Conservation (phyloP, 1,140 invertebrate species). For the Drosophila arizonae region DNA sequence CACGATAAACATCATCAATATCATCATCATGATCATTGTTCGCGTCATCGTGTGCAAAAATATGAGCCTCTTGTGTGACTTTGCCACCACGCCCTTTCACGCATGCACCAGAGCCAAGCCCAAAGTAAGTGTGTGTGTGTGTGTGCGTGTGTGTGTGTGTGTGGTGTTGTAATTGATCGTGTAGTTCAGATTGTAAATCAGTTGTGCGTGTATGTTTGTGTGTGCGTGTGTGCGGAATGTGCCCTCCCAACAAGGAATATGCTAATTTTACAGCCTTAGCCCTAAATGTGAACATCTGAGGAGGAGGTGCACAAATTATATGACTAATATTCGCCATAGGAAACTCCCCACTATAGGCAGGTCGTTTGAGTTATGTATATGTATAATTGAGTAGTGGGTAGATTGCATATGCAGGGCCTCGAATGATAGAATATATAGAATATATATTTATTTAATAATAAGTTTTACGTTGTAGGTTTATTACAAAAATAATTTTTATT, state of each 20-base stretch:
- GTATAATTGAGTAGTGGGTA: background rate
- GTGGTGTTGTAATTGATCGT: slow-evolving; percentile 45
- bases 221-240: slow-evolving; percentile 17
- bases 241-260: slow-evolving; percentile 33
- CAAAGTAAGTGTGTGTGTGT: slow-evolving; percentile 3
- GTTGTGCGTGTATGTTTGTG: slow-evolving; percentile 1
- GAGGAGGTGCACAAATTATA: background rate
- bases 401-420: too few relatives aligned
- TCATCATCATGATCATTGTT: slow-evolving; percentile 22
- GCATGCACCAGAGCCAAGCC: slow-evolving; percentile 45
- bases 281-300: slow-evolving; percentile 12
- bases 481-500: too few relatives aligned
- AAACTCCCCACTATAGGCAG: background rate
- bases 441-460: too few relatives aligned
- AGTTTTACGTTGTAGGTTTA: too few relatives aligned
- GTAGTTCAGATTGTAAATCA: slow-evolving; percentile 46
- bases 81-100: slow-evolving; percentile 59
- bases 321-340: background rate
- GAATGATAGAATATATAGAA: too few relatives aligned
- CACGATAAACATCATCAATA: slow-evolving; percentile 44
- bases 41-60: slow-evolving; percentile 33
- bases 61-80: slow-evolving; percentile 21
- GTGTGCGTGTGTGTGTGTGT: slow-evolving; percentile 1
- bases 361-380: background rate
- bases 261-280: slow-evolving; percentile 23